phyloP scores from a whole-genome alignment of 2,888 invertebrate genomes.

The Scelioninae gen. 1 region DNA sequence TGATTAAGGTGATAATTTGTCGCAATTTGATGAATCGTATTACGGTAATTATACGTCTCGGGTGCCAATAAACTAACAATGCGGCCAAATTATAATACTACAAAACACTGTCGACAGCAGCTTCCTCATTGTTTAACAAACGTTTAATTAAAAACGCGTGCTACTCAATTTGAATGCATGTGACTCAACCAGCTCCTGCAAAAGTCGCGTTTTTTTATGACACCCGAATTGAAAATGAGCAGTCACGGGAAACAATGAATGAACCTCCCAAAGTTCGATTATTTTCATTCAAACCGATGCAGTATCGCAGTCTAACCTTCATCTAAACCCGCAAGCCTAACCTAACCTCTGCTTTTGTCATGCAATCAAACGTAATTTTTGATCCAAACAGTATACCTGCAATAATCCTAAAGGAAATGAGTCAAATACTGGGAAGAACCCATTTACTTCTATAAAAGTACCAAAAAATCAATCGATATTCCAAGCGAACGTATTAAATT shows the following conservation, averaged over 20 bases:
- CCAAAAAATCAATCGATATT: no score
- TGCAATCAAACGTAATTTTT: no score
- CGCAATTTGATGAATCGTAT: conserved; percentile 10
- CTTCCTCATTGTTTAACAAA: conserved; percentile 34
- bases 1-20: neutral
- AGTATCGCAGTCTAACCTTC: no score
- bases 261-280: neutral
- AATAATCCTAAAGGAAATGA: no score
- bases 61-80: conserved; percentile 19
- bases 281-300: conserved; percentile 18
- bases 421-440: no score
- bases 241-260: conserved; percentile 2
- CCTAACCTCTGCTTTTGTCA: no score
- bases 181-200: no score
- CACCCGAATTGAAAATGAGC: conserved; percentile 11
- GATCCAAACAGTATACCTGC: no score
- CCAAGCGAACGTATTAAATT: no score
- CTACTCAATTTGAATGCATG: conserved; percentile 26
- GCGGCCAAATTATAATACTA: conserved; percentile 27
- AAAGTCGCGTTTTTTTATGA: neutral
- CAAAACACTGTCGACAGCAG: conserved; percentile 6
- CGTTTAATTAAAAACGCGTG: conserved; percentile 43
- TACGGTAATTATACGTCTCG: conserved; percentile 13
- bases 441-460: no score
- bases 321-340: no score